Conservation (phyloP, 2,797 vertebrate genomes). For the Coregonus sp. region DNA sequence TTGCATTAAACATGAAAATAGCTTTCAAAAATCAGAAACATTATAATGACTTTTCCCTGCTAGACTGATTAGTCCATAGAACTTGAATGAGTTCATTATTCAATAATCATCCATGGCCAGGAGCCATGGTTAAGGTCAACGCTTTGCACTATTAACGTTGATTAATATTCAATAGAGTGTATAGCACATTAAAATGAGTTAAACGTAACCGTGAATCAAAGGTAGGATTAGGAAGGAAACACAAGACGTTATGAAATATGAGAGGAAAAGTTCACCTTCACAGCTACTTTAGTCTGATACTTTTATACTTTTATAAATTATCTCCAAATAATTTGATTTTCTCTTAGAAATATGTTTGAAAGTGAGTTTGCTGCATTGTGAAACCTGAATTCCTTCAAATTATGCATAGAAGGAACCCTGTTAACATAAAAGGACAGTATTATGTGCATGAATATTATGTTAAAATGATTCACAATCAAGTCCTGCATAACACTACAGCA, state of each 20-base stretch:
- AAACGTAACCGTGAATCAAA: constrained; percentile 52
- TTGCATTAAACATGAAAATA: constrained; percentile 66
- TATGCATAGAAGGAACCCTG: not conserved
- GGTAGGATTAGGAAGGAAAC: constrained; percentile 37
- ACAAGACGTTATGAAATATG: not conserved
- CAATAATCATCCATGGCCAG: constrained; percentile 63
- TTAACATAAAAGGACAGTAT: not conserved
- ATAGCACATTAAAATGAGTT: constrained; percentile 63
- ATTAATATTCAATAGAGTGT: constrained; percentile 73
- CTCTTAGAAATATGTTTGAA: too few species aligned
- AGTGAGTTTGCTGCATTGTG: too few species aligned
- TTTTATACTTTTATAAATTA: not conserved
- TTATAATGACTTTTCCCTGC: constrained; percentile 69
- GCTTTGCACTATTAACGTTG: constrained; percentile 62
- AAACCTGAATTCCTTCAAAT: not conserved
- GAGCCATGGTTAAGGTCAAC: constrained; percentile 65
- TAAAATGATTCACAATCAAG: not conserved
- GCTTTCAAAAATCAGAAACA: constrained; percentile 53
- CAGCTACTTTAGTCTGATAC: constrained; percentile 9
- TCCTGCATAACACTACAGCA: not conserved
- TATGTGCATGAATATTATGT: not conserved
- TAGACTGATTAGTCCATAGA: constrained; percentile 67
- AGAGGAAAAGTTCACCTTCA: constrained; percentile 48
- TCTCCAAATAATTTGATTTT: not conserved
- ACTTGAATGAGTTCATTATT: constrained; percentile 75